Conservation (phyloP, 2,888 invertebrate genomes). For the Kuschelorhynchus macadamiae region DNA sequence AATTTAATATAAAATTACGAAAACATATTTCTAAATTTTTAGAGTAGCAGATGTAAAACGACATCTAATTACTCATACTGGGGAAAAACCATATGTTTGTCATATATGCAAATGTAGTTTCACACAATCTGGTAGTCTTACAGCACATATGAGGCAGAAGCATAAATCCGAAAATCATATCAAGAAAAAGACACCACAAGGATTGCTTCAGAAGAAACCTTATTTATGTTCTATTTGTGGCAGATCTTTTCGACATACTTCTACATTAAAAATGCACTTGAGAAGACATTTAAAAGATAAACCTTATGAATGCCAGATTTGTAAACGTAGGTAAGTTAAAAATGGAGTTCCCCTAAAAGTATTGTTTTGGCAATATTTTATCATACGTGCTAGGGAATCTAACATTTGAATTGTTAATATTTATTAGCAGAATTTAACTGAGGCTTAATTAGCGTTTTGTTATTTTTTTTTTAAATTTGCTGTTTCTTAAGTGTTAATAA, state of each 20-base stretch:
- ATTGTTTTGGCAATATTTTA: background rate
- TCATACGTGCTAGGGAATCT: no score
- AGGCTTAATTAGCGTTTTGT: no score
- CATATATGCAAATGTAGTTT: constrained; percentile 55
- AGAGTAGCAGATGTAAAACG: constrained; percentile 59
- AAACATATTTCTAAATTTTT: constrained; percentile 45
- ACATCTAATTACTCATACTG: constrained; percentile 57
- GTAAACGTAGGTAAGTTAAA: constrained; percentile 58
- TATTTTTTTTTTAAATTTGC: no score
- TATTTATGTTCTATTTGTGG: constrained; percentile 62
- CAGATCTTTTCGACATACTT: constrained; percentile 60
- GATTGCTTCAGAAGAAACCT: constrained; percentile 33
- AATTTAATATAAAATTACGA: no score
- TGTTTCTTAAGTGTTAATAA: no score
- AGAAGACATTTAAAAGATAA: constrained; percentile 60
- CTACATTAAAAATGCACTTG: constrained; percentile 59
- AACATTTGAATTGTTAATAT: no score
- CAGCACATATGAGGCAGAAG: constrained; percentile 52
- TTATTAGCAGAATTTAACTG: no score
- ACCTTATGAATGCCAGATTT: constrained; percentile 59
- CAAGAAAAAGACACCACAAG: constrained; percentile 30
- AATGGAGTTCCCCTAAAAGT: background rate
- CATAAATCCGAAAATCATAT: constrained; percentile 47
- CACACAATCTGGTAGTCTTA: constrained; percentile 58
- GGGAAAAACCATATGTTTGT: constrained; percentile 56